Evolutionary conservation across 92 coral and sea anemone genomes (phyloP), one percentile per base, ranked within the genome.

Genomic region (Ricordea florida): DNA sequence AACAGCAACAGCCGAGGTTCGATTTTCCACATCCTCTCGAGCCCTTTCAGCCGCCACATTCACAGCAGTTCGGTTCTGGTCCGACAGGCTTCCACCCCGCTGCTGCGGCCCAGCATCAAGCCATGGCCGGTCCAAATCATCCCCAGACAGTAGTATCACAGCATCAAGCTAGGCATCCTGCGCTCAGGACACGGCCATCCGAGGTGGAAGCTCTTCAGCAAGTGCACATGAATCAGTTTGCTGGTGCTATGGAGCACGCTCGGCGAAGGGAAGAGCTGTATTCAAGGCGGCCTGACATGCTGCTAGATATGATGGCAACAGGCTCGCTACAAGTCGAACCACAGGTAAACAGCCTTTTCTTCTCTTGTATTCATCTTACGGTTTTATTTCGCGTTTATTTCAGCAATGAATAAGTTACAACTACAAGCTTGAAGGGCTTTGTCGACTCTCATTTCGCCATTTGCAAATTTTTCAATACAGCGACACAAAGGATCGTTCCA

Each of bases 21-120:
- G 99, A 96, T 86, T 92, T 96, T 66, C 79, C 89, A 26, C 99
- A 92, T 63, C 87, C 97, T 65, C 80, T 96, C n/a, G 99, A 96
- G 61, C 96, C 84, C 28, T 59, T 85, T 22, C 76, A 53, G 29
- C 4, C 77, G 10, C 48, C 85, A 18, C 97, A 85, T 56, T 78
- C 97, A 29, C 88, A 90, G 72, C 96, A 90, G 67, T 96, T 85
- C 78, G 82, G 92, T 24, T 93, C 92, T 72, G 90, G 78, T n/a
- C 93, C 93, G 3, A 84, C 99, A 11, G 67, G 82, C 23, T 90
- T 87, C 62, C 90, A 92, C 52, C 88, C 97, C 9, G 82, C 97
- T 26, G 44, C 65, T 4, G 77, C 52, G 10, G 77, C 65, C n/a
- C 53, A 63, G 2, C 77, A 70, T 38, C 77, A 55, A 28, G 2